Conservation (phyloP, 1,140 invertebrate genomes). For the Papilio aristodemus region DNA sequence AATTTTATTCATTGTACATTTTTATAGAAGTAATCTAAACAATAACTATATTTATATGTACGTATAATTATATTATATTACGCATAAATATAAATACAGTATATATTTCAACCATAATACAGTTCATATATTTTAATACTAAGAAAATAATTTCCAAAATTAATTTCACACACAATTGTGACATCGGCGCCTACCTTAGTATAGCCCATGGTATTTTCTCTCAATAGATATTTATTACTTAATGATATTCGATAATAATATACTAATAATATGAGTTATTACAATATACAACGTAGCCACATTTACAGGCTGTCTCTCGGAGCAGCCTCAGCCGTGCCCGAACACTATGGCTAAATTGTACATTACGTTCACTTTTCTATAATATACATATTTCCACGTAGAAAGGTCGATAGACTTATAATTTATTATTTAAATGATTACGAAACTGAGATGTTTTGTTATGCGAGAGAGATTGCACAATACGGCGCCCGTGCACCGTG, state of each 20-base stretch:
- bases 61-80: too few species aligned
- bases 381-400: neutral
- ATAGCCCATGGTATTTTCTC: too few species aligned
- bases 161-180: too few species aligned
- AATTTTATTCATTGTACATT: neutral
- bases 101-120: too few species aligned
- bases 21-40: neutral
- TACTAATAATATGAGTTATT: too few species aligned
- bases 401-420: slow-evolving; percentile 9
- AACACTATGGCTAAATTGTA: neutral
- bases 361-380: neutral
- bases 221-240: too few species aligned
- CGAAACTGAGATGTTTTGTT: neutral
- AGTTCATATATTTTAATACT: too few species aligned
- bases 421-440: neutral
- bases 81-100: too few species aligned
- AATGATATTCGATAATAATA: too few species aligned
- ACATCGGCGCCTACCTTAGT: too few species aligned
- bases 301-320: neutral
- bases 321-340: neutral
- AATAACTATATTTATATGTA: too few species aligned
- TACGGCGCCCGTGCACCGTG: neutral
- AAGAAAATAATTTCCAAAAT: too few species aligned
- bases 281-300: neutral
- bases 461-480: neutral